Evolutionary conservation across 2,797 vertebrate species (phyloP), one percentile per base, ranked within the genome.

Genomic region (Sardinella longiceps): DNA sequence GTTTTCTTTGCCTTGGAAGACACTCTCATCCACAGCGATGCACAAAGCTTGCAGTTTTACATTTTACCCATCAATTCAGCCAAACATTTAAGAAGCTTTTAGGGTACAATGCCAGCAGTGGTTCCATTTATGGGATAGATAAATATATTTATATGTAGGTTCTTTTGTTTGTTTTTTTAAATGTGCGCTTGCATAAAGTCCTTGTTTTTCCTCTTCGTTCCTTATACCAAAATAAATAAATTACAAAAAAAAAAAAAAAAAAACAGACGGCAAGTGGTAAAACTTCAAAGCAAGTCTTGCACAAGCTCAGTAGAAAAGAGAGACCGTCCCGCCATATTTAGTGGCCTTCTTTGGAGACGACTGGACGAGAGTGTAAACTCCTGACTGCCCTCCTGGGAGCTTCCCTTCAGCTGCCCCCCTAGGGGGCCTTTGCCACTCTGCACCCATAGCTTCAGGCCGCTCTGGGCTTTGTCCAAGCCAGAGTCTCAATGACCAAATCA

Each of bases 401-500:
- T 37, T 74, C 66, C 20, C 66, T 74, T 74, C 66, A 12, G 14
- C 23, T 85, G 89, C 86, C 87, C 88, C 87, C 1, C n/a, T 5
- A 82, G 89, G 90, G 90, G 88, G 85, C 25, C 82, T 87, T 48
- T n/a, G 82, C 66, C 83, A 53, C 43, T 66, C 82, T 48, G 84
- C 56, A 81, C 83, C 88, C n/a, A 91, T 91, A 89, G 91, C 90
- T 33, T 90, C 91, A 86, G 60, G n/a, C 66, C 87, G 91, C 90
- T 93, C 91, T 81, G 91, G 90, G 92, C 90, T 90, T 91, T 7
- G 87, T 91, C 90, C 66, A 74, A 74, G 66, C 28, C 30, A 90
- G 91, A 92, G 91, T 92, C 91, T 91, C 90, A 88, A 90, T 92
- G 89, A 93, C 90, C 93, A 92, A 90, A 91, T 92, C 88, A 80